Conservation (phyloP, 2,113 vertebrate species). For the Arothron firmamentum region DNA sequence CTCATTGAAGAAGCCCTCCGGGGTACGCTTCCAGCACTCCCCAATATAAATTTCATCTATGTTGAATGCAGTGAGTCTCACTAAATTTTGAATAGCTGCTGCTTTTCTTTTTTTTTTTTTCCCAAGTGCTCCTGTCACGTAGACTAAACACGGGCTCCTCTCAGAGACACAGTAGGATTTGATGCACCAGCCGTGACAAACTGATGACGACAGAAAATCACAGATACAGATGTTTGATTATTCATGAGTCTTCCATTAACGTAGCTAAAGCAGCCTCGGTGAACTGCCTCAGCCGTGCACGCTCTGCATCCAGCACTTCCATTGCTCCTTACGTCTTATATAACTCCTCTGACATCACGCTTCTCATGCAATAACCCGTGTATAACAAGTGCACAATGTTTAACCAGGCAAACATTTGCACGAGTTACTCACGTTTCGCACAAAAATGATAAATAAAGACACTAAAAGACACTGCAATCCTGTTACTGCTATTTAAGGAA, state of each 20-base stretch:
- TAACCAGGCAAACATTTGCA: slow-evolving; percentile 6
- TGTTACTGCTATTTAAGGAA: neutral
- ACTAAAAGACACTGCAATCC: neutral
- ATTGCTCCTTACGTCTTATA: slow-evolving; percentile 66
- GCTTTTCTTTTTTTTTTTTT: slow-evolving; percentile 27
- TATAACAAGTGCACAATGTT: slow-evolving; percentile 55
- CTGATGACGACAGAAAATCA: slow-evolving; percentile 25
- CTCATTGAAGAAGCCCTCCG: neutral
- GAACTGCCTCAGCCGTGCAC: slow-evolving; percentile 50
- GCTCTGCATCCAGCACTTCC: slow-evolving; percentile 57
- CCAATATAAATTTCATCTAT: slow-evolving; percentile 10
- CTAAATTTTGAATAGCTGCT: slow-evolving; percentile 48
- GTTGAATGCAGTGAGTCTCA: slow-evolving; percentile 23
- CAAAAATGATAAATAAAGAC: neutral
- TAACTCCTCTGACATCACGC: slow-evolving; percentile 70
- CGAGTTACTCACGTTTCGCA: neutral
- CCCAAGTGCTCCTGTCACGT: slow-evolving; percentile 54
- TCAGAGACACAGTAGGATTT: slow-evolving; percentile 32
- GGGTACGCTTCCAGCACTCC: neutral
- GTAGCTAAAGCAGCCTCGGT: slow-evolving; percentile 41
- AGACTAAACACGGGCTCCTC: slow-evolving; percentile 43
- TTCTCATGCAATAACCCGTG: slow-evolving; percentile 59
- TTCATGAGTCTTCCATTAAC: slow-evolving; percentile 51
- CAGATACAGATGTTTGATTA: slow-evolving; percentile 44
- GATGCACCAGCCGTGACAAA: slow-evolving; percentile 18